These are phyloP conservation scores for Cnemophilus loriae DNA, from an alignment of 2,113 vertebrate species.

Conservation along the genomic window DNA sequence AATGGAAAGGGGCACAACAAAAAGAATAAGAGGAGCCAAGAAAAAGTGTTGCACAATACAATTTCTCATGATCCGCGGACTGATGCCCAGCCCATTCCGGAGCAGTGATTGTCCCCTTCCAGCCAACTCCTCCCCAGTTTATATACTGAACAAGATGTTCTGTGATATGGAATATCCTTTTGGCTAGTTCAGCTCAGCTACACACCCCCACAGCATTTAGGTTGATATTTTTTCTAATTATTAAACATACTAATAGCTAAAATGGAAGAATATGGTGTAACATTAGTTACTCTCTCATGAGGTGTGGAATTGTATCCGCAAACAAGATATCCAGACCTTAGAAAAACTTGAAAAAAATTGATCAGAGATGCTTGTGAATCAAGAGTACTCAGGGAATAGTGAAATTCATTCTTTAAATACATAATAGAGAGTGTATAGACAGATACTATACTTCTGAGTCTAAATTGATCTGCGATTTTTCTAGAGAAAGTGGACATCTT, in stretches of 20 bases:
- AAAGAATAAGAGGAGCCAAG: not conserved
- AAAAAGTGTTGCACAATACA: not conserved
- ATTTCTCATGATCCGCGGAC: not conserved
- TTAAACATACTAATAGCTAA: not conserved
- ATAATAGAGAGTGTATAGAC: not conserved
- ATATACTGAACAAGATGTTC: not conserved
- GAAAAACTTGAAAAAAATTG: not conserved
- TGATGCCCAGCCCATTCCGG: rapidly evolving
- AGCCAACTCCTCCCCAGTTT: too few species aligned
- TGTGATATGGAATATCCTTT: not conserved
- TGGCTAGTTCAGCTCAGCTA: not conserved
- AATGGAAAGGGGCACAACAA: not conserved
- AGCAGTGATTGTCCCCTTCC: not conserved
- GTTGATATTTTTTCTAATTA: not conserved
- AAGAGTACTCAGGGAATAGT: not conserved
- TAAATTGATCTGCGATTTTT: not conserved
- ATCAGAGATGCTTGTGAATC: not conserved
- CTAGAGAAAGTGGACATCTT: not conserved
- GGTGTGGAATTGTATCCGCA: not conserved
- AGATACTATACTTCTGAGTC: not conserved
- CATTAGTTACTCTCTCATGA: not conserved
- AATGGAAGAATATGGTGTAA: not conserved
- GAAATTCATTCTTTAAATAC: not conserved
- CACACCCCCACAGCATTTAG: not conserved
- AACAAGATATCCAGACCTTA: not conserved